Base-by-base conservation (phyloP, 92 coral and sea anemone species). In the Phenganax marumi region DNA sequence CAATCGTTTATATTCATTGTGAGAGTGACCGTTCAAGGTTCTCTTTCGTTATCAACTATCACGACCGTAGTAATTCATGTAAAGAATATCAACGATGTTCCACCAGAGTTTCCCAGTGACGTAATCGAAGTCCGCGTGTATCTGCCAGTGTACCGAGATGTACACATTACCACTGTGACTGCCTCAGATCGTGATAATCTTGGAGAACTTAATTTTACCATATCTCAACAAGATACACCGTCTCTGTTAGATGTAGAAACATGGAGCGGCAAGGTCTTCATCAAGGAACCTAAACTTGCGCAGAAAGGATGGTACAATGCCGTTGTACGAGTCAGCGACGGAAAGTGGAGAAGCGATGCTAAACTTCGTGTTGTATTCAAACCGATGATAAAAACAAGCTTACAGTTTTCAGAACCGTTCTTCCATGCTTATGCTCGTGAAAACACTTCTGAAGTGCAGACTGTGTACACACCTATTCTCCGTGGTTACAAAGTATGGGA, bases 161-260 rank as follows among this genome's bases (percentile, higher is more conserved):
- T 97, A 17, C 82, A 85, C 71, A 87, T 95, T 77, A 73, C 86
- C 78, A 87, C 80, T 73, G 89, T 95, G 12, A 89, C 89, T 17
- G 98, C 98, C 17, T 68, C 85, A 48, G 98, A 95, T 73, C 90
- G 76, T 48, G 98, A 95, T 64, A 84, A 90, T 57, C 84, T 89
- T 50, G 84, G 91, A 3, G 88, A 84, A 68, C 91, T 95, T 3
- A 84, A 89, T 11, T 95, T 84, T 73, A 81, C 93, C 11, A 81
- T 92, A 19, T 19, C 69, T 49, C 53, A 81, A 57, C 83, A 81
- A 65, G 87, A 69, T 39, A 69, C 87, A 49, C 58, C 81, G 10
- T 77, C 88, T 60, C 50, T 76, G 54, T 90, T 95, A 68, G 86
- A 84, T 12, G 85, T 95, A 16, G 90, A 85, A 17, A 50, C 84